Base-by-base conservation (phyloP, 1,140 invertebrate genomes). In the Papilio helenus region DNA sequence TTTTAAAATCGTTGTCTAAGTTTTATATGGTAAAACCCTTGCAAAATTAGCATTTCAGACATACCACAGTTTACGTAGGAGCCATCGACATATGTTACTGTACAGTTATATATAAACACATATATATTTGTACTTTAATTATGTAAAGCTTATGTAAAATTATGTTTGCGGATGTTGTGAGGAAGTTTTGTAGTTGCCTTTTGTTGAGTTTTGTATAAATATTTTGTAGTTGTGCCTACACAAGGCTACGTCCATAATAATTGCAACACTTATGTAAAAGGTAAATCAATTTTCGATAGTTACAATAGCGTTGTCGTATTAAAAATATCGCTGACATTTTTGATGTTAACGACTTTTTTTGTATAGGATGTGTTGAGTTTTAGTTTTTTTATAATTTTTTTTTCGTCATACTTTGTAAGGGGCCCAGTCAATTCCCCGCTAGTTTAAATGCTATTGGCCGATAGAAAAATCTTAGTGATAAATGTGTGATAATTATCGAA, bases 401-500 rank as follows among this genome's bases (percentile, higher is more conserved):
- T 85, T 83, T 85, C 89, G 44, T 86, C 82, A 86, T 91, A 91
- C 87, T 87, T 86, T 79, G 74, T 85, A 83, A 82, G 76, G 85
- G 85, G 84, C 79, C 81, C 79, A 77, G 83, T 83, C 83, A 83
- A 83, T 84, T 86, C 83, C 83, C 81, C 84, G 82, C 82, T 82
- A 84, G 76, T 80, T 86, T 87, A 83, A 83, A 81, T 81, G 81
- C 76, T 82, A 83, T 86, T 87, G 89, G 86, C 86, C 78, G 87
- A 86, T 88, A 87, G 86, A 34, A 80, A 80, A 79, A 81, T 82
- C 80, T 83, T 88, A 88, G 87, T 88, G 85, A 87, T 89, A 90
- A 90, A 89, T 88, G 87, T 92, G 92, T 92, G 91, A 91, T 92
- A 92, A 88, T 88, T 88, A 88, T 85, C 83, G 83, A 87, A 82